Evolutionary conservation across 37 sponge, comb jelly and placozoan genomes (phyloP).

Genomic region (Aplysina aerophoba): DNA sequence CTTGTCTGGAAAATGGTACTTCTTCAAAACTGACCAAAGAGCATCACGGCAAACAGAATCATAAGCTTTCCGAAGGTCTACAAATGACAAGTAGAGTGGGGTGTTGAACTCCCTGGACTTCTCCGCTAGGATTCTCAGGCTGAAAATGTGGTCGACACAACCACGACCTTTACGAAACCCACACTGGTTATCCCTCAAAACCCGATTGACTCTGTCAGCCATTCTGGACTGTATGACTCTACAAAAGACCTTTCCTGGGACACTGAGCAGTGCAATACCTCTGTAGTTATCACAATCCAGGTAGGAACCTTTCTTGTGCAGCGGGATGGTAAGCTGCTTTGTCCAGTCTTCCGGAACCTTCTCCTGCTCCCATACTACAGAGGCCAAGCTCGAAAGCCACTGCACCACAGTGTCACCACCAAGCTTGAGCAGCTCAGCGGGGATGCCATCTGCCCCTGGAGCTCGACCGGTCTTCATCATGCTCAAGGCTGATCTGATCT

Average conservation of each 20-base stretch:
- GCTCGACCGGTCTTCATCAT: background rate
- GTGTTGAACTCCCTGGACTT: background rate
- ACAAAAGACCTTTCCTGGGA: slow-evolving; percentile 37
- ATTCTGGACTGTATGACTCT: slow-evolving; percentile 22
- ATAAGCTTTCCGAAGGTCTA: slow-evolving; percentile 28
- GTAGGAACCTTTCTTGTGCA: background rate
- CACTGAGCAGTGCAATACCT: slow-evolving; percentile 20
- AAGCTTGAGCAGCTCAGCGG: background rate
- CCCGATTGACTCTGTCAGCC: background rate
- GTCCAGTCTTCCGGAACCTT: background rate
- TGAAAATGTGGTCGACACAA: slow-evolving; percentile 40
- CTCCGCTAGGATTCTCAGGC: background rate
- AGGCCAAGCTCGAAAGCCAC: background rate
- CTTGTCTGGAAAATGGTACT: background rate
- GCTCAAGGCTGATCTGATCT: background rate
- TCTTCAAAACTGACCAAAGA: background rate
- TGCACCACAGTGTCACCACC: background rate
- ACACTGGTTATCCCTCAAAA: slow-evolving; percentile 36
- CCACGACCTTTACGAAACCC: slow-evolving; percentile 30
- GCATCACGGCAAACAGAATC: background rate
- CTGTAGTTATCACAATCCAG: background rate
- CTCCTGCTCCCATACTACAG: background rate
- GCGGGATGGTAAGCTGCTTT: slow-evolving; percentile 2
- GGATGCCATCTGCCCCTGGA: background rate
- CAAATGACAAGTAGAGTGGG: background rate